Base-by-base conservation (phyloP, 2,113 vertebrate species). In the Ciconia stormi region DNA sequence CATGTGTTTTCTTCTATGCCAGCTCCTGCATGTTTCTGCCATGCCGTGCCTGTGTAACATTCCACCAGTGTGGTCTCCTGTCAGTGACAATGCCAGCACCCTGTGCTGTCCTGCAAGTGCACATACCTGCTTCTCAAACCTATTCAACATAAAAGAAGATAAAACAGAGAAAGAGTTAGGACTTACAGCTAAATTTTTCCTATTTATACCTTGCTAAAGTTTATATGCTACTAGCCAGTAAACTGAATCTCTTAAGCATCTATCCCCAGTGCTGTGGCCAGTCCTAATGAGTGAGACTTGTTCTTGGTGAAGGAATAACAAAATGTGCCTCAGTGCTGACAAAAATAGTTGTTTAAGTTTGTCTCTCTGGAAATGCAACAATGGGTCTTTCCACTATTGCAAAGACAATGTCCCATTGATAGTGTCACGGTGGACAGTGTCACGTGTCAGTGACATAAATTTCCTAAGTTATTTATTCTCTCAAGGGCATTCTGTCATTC, bases 1-100 rank as follows among this genome's bases (percentile, higher is more conserved):
- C 34, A 42, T 29, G 13, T 40, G 25, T n/a, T 74, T 58, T 26
- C 50, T 74, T 49, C 50, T 53, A 0, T 78, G 47, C n/a, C n/a
- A 50, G n/a, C 13, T 67, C 20, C 58, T 0, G 1, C 1, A 0
- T 49, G 18, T 71, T 65, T 59, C 16, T 86, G 49, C 71, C 0
- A 0, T 55, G 58, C 67, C 0, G 0, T 5, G 9, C 49, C 18
- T 6, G 23, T 13, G 23, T 15, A 19, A 9, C 34, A 4, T 69
- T 65, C 38, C 52, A 26, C 42, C 23, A 27, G 20, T 2, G 1
- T 42, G 34, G 16, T 44, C 38, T 78, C 25, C 42, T 46, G 59
- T 56, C 65, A 73, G 36, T 0, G 1, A 9, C 32, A 25, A 4
- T 34, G 18, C 26, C 8, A 15, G 61, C 40, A 55, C 14, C 18